phyloP scores from a whole-genome alignment of 2,888 invertebrate species.

The Lochmaea capreae region DNA sequence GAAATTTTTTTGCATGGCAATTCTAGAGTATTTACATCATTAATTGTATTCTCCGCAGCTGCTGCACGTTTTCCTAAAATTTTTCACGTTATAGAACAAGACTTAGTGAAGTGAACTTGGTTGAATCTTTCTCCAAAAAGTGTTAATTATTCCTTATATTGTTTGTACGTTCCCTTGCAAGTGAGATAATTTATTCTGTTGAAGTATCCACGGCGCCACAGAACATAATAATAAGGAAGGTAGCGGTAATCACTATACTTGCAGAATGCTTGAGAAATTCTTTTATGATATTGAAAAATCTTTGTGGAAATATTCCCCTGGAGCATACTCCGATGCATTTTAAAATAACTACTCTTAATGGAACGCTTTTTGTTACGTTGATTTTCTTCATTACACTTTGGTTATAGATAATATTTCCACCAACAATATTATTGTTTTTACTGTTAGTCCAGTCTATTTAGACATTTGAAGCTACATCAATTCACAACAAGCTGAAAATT shows the following conservation, averaged over 20 bases:
- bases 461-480: too few relatives aligned
- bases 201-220: conserved; percentile 2
- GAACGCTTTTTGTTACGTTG: not conserved
- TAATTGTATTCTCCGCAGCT: not conserved
- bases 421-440: too few relatives aligned
- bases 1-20: too few relatives aligned
- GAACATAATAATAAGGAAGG: conserved; percentile 1
- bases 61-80: not conserved
- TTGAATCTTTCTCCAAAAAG: not conserved
- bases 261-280: not conserved
- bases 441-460: too few relatives aligned
- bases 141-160: not conserved
- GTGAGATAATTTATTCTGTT: conserved; percentile 3
- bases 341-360: not conserved
- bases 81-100: not conserved
- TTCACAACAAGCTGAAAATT: too few relatives aligned
- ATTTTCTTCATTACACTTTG: too few relatives aligned
- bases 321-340: not conserved
- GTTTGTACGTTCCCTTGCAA: not conserved
- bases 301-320: not conserved
- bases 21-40: too few relatives aligned
- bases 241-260: not conserved
- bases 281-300: not conserved
- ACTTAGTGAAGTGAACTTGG: not conserved
- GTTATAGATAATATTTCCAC: too few relatives aligned